These are phyloP conservation scores for silkworm (Bombyx mori) DNA, from an alignment of 1,140 invertebrate genomes.

Conservation along the genomic window DNA sequence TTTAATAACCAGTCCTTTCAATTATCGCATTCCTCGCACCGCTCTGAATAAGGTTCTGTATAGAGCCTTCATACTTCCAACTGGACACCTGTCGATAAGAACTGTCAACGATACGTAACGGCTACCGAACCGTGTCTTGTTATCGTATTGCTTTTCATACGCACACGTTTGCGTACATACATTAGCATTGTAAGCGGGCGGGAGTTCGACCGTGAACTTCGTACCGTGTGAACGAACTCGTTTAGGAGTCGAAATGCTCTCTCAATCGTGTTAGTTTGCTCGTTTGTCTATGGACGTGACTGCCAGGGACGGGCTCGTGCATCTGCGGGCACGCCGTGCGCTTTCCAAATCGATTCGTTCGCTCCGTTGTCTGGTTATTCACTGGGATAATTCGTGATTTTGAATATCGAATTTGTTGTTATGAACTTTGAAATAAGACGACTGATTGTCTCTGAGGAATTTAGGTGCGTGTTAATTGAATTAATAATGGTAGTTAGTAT, in stretches of 20 bases:
- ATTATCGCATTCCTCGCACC: no score
- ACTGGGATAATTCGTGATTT: no score
- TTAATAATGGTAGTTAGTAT: no score
- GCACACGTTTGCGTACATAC: conserved; percentile 12
- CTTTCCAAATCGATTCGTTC: not conserved
- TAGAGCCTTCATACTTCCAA: no score
- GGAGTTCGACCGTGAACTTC: conserved; percentile 47
- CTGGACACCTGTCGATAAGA: not conserved
- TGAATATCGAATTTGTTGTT: no score
- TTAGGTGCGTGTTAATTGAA: no score
- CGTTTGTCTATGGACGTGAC: conserved; percentile 45
- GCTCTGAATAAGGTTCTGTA: no score
- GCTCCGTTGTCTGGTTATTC: no score
- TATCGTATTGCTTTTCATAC: conserved; percentile 1
- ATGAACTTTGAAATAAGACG: no score
- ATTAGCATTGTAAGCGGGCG: conserved; percentile 44
- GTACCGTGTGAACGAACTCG: conserved; percentile 55
- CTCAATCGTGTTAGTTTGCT: conserved; percentile 22
- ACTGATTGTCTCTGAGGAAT: no score
- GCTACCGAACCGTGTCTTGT: conserved; percentile 1
- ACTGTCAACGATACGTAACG: not conserved
- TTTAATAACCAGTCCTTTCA: no score
- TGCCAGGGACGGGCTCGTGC: conserved; percentile 16
- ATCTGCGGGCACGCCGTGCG: conserved; percentile 1
- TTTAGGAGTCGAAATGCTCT: conserved; percentile 57